Conservation (phyloP, 2,888 invertebrate species). For the Microctonus brassicae region DNA sequence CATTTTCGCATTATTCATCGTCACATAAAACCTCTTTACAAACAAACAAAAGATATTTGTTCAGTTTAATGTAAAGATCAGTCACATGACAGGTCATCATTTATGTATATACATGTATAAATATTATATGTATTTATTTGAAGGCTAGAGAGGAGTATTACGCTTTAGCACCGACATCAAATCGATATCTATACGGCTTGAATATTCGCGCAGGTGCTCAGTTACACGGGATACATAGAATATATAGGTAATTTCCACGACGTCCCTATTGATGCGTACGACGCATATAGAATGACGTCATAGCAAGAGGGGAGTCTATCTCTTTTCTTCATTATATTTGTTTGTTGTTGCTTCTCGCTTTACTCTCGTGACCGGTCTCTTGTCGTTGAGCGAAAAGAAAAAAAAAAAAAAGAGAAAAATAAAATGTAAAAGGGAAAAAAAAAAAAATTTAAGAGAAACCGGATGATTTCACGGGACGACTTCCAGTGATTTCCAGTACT, state of each 20-base stretch:
- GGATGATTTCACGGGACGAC: slow-evolving; percentile 55
- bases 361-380: slow-evolving; percentile 23
- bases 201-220: slow-evolving; percentile 30
- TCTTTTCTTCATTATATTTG: not conserved
- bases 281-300: slow-evolving; percentile 43
- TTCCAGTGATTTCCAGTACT: slow-evolving; percentile 48
- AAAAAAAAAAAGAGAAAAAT: not conserved
- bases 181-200: slow-evolving; percentile 24
- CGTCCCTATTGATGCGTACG: slow-evolving; percentile 23
- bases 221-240: not conserved
- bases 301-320: slow-evolving; percentile 20
- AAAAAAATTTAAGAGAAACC: slow-evolving; percentile 49
- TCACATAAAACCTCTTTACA: not conserved
- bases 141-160: not conserved
- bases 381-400: slow-evolving; percentile 45
- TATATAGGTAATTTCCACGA: slow-evolving; percentile 26
- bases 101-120: not conserved
- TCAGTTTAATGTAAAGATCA: slow-evolving; percentile 1
- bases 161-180: not conserved
- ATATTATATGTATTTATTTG: not conserved
- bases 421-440: slow-evolving; percentile 18
- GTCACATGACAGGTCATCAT: slow-evolving; percentile 2
- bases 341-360: not conserved
- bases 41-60: slow-evolving; percentile 21
- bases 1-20: not conserved